phyloP scores from a whole-genome alignment of 2,113 vertebrate genomes.

The Siniperca chuatsi region DNA sequence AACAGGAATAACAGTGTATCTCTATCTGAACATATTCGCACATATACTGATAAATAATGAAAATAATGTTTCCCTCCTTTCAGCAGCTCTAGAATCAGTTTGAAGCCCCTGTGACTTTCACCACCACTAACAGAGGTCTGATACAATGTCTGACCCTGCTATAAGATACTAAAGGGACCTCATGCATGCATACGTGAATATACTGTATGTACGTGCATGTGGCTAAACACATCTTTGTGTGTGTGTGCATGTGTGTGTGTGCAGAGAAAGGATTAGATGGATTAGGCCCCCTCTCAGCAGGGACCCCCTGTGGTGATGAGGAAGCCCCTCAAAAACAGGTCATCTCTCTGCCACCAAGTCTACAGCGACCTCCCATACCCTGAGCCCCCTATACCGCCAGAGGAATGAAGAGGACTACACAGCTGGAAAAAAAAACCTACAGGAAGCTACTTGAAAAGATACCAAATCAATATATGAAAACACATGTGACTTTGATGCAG shows the following conservation, averaged over 20 bases:
- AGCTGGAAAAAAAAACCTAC: background rate
- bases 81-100: background rate
- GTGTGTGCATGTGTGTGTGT: slow-evolving; percentile 59
- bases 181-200: background rate
- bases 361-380: slow-evolving; percentile 68
- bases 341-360: slow-evolving; percentile 68
- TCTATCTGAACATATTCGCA: background rate
- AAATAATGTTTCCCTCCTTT: background rate
- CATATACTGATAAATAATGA: background rate
- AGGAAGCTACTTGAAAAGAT: background rate
- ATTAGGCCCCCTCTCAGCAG: slow-evolving; percentile 81
- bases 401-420: background rate
- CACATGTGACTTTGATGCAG: background rate
- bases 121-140: background rate
- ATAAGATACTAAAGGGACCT: background rate
- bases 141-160: background rate
- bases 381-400: slow-evolving; percentile 2
- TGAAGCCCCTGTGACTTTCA: background rate
- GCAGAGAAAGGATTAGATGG: slow-evolving; percentile 83
- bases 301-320: slow-evolving; percentile 79
- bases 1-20: background rate
- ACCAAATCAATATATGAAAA: background rate
- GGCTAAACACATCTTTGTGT: slow-evolving; percentile 53
- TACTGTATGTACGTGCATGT: slow-evolving; percentile 33
- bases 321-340: slow-evolving; percentile 79